A percentile compares a stretch with the other conserved stretches of the same genome.
phyloP scores from a whole-genome alignment of 2,797 vertebrate genomes.

The Acridotheres tristis region DNA sequence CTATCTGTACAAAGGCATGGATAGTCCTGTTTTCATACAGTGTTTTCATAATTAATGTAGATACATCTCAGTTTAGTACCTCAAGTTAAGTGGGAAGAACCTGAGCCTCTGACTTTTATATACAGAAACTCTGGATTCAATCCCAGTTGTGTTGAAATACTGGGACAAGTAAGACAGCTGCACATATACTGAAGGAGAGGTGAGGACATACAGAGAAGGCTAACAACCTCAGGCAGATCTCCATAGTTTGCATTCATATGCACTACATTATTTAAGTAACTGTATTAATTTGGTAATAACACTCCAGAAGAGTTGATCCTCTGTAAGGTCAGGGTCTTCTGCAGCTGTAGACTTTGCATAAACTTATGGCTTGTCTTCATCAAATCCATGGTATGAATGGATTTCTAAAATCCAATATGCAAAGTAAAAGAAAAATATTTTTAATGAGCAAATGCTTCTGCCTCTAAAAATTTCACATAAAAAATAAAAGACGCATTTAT shows the following conservation, averaged over 20 bases:
- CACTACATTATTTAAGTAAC: not conserved
- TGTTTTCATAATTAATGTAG: not conserved
- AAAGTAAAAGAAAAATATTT: not conserved
- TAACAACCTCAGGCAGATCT: not conserved
- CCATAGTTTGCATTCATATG: not conserved
- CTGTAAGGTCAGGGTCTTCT: not conserved
- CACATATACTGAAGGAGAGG: not conserved
- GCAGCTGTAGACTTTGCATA: conserved; percentile 33
- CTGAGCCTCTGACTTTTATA: not conserved
- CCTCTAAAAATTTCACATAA: not conserved
- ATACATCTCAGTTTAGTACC: not conserved
- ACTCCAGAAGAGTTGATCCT: not conserved
- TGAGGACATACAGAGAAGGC: not conserved
- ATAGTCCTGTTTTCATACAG: not conserved
- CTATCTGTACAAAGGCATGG: not conserved
- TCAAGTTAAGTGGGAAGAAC: not conserved
- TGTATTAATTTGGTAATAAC: not conserved
- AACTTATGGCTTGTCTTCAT: not conserved
- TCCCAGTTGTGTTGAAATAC: not conserved
- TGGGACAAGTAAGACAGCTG: not conserved
- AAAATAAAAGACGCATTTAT: not conserved
- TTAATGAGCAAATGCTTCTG: not conserved
- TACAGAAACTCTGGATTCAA: not conserved
- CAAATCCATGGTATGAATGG: not conserved
- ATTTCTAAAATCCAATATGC: not conserved